Base-by-base conservation (phyloP, 1,140 invertebrate species). In the Philopotamus ludificatus region DNA sequence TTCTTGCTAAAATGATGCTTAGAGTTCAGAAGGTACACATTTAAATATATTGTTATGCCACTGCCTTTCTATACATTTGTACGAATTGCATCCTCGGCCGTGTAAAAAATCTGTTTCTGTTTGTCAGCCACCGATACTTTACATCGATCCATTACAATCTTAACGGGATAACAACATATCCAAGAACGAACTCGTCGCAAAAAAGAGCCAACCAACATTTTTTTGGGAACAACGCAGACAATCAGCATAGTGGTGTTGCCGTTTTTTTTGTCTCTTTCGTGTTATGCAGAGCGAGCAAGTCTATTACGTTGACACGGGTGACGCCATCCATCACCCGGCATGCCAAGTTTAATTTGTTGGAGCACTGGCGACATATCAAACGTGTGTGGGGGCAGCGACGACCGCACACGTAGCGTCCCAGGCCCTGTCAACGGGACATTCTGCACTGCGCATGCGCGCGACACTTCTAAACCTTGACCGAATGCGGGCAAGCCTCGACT, bases 311-410 rank as follows among this genome's bases (percentile, higher is more conserved):
- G 51, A 25, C 22, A 51, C 28, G 21, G 55, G n/a, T 58, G 55
- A 58, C 55, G 55, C 39, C 26, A 58, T 58, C 55, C 16, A 58
- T 58, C 55, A 58, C n/a, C 20, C 23, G 34, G 41, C 21, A 16
- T 4, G 26, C 25, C 51, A 16, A 20, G 22, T 9, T 3, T 25
- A 18, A 55, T 55, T 55, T 55, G 51, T 55, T 34, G 25, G 50
- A 49, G 21, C 47, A 21, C n/a, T 15, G 20, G 8, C 22, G 51
- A 54, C 51, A 26, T 25, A 23, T 22, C 25, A 7, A 25, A 18
- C 10, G n/a, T 41, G 16, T 34, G 28, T 34, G 4, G 28, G 28
- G 28, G 28, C 28, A 34, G 28, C 22, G 15, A 44, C 39, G 55
- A 58, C 55, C 55, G 42, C 55, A 58, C 55, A 58, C 55, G 55